Conservation (phyloP, 2,888 invertebrate genomes). For the Drosophila ezoana region DNA sequence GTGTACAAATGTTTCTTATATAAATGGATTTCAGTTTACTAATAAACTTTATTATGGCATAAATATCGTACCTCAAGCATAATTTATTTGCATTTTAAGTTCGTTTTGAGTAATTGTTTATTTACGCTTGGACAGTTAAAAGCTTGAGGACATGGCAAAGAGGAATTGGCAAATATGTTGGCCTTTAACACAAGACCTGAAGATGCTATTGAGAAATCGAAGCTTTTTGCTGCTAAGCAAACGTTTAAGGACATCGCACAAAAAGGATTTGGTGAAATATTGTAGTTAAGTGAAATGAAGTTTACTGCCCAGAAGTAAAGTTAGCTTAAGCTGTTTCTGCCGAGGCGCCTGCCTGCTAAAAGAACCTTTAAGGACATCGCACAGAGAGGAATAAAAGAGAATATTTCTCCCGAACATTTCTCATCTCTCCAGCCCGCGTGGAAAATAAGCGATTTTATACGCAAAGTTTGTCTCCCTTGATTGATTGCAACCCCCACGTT, state of each 20-base stretch:
- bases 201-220: neutral
- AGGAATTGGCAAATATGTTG: no score
- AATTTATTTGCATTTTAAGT: no score
- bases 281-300: no score
- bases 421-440: neutral
- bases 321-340: no score
- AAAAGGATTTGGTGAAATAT: neutral
- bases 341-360: neutral
- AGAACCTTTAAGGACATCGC: neutral
- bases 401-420: neutral
- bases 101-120: no score
- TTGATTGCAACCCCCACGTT: constrained; percentile 19
- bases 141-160: no score
- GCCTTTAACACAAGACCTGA: no score
- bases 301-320: no score
- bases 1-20: neutral
- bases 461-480: constrained; percentile 23
- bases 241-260: neutral
- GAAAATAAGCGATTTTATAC: constrained; percentile 5
- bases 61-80: no score
- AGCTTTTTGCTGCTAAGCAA: neutral
- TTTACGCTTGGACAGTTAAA: no score
- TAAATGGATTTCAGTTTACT: neutral
- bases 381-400: neutral
- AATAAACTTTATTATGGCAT: no score